These are phyloP conservation scores for Nemoura dubitans DNA, from an alignment of 2,888 invertebrate genomes.

Conservation along the genomic window DNA sequence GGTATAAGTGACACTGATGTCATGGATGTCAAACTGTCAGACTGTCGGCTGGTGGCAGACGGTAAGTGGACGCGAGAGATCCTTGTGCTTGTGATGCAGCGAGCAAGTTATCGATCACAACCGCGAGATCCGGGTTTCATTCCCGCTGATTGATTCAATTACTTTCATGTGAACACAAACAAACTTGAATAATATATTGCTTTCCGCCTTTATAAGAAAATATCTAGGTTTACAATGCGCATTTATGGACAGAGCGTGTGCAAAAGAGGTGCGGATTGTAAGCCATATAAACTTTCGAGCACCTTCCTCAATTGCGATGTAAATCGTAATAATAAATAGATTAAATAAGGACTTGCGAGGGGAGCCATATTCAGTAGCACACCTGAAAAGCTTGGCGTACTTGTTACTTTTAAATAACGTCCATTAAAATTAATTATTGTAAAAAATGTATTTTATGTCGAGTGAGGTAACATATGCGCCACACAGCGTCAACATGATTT, in stretches of 20 bases:
- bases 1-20: background rate
- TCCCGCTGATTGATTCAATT: background rate
- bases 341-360: too few relatives aligned
- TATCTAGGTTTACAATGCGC: background rate
- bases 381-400: background rate
- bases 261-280: background rate
- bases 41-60: background rate
- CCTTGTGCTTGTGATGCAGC: background rate
- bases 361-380: too few relatives aligned
- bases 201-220: conserved; percentile 9
- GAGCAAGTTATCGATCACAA: background rate
- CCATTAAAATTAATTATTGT: background rate
- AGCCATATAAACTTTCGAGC: background rate
- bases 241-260: background rate
- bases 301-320: background rate
- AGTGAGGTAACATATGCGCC: background rate
- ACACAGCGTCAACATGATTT: background rate
- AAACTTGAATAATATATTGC: background rate
- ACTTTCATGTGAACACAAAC: background rate
- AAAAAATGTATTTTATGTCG: background rate
- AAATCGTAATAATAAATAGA: too few relatives aligned
- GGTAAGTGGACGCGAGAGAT: background rate
- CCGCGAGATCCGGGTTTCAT: background rate
- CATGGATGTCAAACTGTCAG: background rate
- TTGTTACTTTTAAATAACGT: background rate